Percentiles rank a stretch among this genome's conserved stretches.
These are phyloP conservation scores for Pycnonotus jocosus DNA, from an alignment of 2,113 vertebrate genomes.

Conservation along the genomic window DNA sequence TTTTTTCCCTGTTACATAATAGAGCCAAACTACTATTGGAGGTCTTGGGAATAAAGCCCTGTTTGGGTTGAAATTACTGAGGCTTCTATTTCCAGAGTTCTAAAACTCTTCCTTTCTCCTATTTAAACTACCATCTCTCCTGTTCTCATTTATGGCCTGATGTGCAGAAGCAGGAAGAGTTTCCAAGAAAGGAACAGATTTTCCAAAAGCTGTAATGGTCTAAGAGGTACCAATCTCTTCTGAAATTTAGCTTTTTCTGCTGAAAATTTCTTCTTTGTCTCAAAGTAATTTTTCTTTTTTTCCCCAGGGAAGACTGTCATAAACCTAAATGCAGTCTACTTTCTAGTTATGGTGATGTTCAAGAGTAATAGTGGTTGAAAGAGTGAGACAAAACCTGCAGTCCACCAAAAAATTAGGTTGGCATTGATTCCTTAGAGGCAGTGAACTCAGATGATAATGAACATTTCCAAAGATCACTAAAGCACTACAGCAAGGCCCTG, in stretches of 20 bases:
- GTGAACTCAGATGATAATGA: not conserved
- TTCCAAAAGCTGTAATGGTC: not conserved
- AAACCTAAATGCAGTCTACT: not conserved
- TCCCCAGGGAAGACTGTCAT: not conserved
- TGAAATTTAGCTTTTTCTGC: not conserved
- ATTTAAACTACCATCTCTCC: not conserved
- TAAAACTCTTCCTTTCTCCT: not conserved
- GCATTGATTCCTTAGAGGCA: not conserved
- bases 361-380: not conserved
- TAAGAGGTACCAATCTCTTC: not conserved
- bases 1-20: not conserved
- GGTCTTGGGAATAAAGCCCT: not conserved
- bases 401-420: not conserved
- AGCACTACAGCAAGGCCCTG: not conserved
- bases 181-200: not conserved
- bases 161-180: not conserved
- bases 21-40: not conserved
- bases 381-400: not conserved
- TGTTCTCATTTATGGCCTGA: not conserved
- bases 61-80: not conserved
- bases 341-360: not conserved
- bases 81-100: not conserved
- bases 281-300: not conserved
- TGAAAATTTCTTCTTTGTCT: not conserved
- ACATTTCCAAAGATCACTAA: not conserved